phyloP scores from a whole-genome alignment of 2,888 invertebrate species.

The Trisateles emortualis region DNA sequence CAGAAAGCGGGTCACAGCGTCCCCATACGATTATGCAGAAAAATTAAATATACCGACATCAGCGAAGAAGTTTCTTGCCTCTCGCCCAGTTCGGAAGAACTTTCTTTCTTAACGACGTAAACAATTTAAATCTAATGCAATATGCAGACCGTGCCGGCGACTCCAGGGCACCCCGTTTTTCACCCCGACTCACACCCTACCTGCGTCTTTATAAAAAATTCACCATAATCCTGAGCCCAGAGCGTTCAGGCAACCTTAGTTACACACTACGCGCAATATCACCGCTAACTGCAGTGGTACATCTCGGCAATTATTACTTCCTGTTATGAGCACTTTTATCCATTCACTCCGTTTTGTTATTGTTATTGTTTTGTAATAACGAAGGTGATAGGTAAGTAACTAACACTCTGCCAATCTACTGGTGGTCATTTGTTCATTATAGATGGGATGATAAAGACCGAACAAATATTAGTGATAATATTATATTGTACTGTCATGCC shows the following conservation, averaged over 20 bases:
- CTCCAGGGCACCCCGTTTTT: conserved; percentile 53
- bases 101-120: conserved; percentile 85
- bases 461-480: too few species aligned
- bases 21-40: conserved; percentile 52
- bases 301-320: conserved; percentile 41
- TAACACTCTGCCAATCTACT: too few species aligned
- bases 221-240: conserved; percentile 66
- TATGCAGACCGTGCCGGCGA: conserved; percentile 75
- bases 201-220: conserved; percentile 77
- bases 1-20: conserved; percentile 35
- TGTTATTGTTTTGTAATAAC: conserved; percentile 5
- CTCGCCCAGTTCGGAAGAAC: conserved; percentile 68
- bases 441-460: too few species aligned
- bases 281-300: conserved; percentile 46
- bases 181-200: conserved; percentile 57
- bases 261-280: conserved; percentile 50
- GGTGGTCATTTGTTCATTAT: too few species aligned
- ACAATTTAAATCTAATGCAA: conserved; percentile 86
- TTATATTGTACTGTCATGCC: too few species aligned
- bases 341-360: conserved; percentile 18
- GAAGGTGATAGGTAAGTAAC: too few species aligned
- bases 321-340: conserved; percentile 36
- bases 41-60: conserved; percentile 62
- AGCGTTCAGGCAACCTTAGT: conserved; percentile 51
- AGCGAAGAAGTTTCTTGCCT: conserved; percentile 59